Base-by-base conservation (phyloP, 2,113 vertebrate genomes). In the Stegastes partitus region DNA sequence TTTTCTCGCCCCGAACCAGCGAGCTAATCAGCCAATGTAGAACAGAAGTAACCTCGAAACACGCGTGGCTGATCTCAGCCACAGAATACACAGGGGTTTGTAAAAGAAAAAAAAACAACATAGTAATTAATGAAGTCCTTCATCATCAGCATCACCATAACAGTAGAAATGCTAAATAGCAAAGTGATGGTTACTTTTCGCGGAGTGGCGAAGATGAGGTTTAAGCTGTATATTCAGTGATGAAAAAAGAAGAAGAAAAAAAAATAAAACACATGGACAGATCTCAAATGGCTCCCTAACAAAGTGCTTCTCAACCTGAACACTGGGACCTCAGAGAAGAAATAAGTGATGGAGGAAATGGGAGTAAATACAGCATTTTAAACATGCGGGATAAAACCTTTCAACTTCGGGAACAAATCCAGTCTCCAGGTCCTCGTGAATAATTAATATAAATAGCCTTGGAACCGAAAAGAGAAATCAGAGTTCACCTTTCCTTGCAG, bases 201-300 rank as follows among this genome's bases (percentile, higher is more conserved):
- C 92, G 89, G 89, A 92, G 93, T 91, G 90, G 88, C 91, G 92
- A 93, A 94, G 69, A 93, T 89, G 88, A 92, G 93, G 93, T 68
- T 95, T 92, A 53, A 82, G 91, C 93, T 96, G 95, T 96, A 97
- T 96, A 96, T 96, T 95, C 94, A 96, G 94, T 95, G 95, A 93
- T 93, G 74, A 93, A 93, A 91, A 93, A 34, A 34, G 31, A 34
- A 34, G 7, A 34, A 34, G 7, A 34, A 92, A 94, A 92, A 91
- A 91, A 93, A 93, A 93, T n/a, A 65, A 70, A 83, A 81, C 31
- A 81, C 19, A 49, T 28, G 47, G 47, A 44, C 39, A 62, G 82
- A 87, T 90, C 81, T 83, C 63, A 89, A 84, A 86, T 87, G 79
- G 68, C 68, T 44, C 53, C 74, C 72, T n/a, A 66, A 74, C 68